Evolutionary conservation across 2,113 vertebrate genomes (phyloP), one percentile per base, ranked within the genome.

Genomic region (Grammomys surdaster): DNA sequence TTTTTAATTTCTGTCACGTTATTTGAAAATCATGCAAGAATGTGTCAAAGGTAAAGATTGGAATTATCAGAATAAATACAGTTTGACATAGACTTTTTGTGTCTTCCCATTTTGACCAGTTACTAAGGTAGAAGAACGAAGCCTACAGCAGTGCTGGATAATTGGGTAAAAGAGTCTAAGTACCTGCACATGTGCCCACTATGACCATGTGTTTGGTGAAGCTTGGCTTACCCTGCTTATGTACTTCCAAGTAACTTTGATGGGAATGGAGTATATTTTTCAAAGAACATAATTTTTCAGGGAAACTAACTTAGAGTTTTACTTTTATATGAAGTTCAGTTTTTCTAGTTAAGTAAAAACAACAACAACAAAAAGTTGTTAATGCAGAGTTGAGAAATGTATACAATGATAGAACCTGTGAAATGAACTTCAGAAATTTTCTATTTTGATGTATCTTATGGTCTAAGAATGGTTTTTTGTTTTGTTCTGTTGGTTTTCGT

Each of bases 341-440:
- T 81, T 95, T 89, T 73, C 46, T 94, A 86, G 36, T 43, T 92
- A 95, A 82, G 69, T 89, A 46, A 51, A 51, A 51, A 51, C 51
- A 51, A 51, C 51, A 51, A 51, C 51, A 51, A 51, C 48, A 51
- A 51, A 51, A 51, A 11, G 51, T 51, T 51, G 51, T 9, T 51
- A 51, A 51, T 51, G 51, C 51, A 51, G 51, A 90, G 77, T 81
- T 69, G 7, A 95, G n/a, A 92, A 28, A 19, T 5, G 26, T 89
- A 7, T 72, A 94, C 51, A 92, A 51, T 90, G 36, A 60, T 88
- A 90, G 51, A 88, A 90, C n/a, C 54, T 69, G 1, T 88, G 20
- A 95, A 70, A 95, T 28, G 9, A 93, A 91, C 26, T 12, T 95
- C 88, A 60, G 28, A 93, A 96, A 93, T 90, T 20, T 65, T 24